Conservation (phyloP, 2,113 vertebrate species). For the Cricetomys ansorgei region DNA sequence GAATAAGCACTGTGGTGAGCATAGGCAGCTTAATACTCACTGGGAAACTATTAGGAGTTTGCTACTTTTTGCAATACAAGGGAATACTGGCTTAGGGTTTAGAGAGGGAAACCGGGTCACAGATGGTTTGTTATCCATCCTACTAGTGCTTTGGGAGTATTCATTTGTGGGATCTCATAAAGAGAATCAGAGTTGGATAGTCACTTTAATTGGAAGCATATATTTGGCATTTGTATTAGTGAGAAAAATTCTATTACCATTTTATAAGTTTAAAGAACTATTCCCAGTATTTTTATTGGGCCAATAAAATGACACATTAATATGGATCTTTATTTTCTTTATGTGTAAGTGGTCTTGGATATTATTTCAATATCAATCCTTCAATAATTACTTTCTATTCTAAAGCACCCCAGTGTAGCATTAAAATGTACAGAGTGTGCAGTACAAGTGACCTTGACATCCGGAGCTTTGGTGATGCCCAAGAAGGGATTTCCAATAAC, state of each 20-base stretch:
- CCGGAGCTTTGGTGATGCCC: neutral
- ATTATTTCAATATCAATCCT: slow-evolving; percentile 42
- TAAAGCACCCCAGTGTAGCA: neutral
- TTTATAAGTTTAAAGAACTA: neutral
- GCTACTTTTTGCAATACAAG: neutral
- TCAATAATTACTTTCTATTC: slow-evolving; percentile 47
- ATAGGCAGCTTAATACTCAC: neutral
- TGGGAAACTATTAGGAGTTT: neutral
- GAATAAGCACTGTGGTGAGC: neutral
- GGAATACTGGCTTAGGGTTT: neutral
- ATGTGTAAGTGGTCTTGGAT: neutral
- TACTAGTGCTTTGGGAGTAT: neutral
- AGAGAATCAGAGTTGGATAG: neutral
- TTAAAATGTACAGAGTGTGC: neutral
- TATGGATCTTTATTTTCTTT: neutral
- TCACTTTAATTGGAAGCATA: neutral
- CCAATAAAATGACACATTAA: neutral
- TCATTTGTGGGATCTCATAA: neutral
- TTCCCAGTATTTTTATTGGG: neutral
- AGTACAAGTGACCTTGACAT: neutral
- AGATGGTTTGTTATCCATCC: neutral
- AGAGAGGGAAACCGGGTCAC: neutral
- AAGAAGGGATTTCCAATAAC: neutral
- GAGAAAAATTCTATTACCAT: neutral
- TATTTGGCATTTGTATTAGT: neutral